Evolutionary conservation across 2,113 vertebrate genomes (phyloP).

Genomic region (Furnarius figulus): DNA sequence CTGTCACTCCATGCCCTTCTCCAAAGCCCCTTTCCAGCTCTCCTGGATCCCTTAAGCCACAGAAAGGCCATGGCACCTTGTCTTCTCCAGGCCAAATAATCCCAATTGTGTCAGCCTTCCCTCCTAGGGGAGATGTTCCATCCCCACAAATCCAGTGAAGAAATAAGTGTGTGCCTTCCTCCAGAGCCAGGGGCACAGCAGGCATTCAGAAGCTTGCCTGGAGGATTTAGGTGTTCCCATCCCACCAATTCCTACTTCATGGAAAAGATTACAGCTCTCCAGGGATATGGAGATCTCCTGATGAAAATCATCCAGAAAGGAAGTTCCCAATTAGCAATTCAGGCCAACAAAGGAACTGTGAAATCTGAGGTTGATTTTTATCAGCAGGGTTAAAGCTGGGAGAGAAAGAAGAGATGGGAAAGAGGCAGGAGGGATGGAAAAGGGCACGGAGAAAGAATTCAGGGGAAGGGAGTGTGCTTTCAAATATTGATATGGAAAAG

Average conservation of each 20-base stretch:
- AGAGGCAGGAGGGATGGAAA: not conserved
- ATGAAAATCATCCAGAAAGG: not conserved
- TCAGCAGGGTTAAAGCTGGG: not conserved
- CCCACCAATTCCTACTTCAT: not conserved
- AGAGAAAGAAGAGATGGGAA: not conserved
- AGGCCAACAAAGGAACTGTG: not conserved
- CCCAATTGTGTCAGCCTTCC: not conserved
- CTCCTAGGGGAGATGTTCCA: not conserved
- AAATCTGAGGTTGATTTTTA: not conserved
- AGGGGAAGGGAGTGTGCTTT: not conserved
- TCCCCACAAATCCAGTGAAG: not conserved
- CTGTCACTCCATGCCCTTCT: not conserved
- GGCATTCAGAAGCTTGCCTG: not conserved
- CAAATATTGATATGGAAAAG: conserved; percentile 53
- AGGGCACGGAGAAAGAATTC: not conserved
- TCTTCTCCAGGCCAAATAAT: not conserved
- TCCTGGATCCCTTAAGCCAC: not conserved
- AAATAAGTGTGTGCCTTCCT: not conserved
- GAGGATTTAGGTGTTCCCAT: not conserved
- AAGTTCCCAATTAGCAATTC: not conserved
- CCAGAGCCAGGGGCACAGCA: not conserved
- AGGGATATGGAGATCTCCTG: not conserved
- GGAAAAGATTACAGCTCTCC: not conserved
- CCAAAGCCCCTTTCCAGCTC: not conserved
- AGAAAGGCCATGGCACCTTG: not conserved